Conservation (phyloP, 2,888 invertebrate genomes). For the Marronus borbonicus region DNA sequence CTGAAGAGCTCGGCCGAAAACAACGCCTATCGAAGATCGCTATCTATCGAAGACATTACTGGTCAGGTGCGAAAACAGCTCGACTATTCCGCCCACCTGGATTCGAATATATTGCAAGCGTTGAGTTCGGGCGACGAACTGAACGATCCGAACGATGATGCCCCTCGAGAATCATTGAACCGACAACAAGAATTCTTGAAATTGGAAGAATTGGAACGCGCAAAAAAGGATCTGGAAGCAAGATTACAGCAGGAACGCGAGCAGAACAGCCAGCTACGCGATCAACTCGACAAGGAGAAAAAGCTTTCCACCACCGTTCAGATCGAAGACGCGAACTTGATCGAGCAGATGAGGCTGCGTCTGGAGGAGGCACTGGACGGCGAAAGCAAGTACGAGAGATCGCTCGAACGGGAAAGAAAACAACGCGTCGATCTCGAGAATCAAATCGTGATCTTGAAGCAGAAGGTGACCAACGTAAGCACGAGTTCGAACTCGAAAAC, state of each 20-base stretch:
- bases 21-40: slow-evolving; percentile 55
- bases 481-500: slow-evolving; percentile 57
- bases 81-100: slow-evolving; percentile 75
- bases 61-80: slow-evolving; percentile 75
- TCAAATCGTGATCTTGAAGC: slow-evolving; percentile 62
- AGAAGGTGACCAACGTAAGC: slow-evolving; percentile 53
- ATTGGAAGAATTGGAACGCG: slow-evolving; percentile 38
- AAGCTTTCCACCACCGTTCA: slow-evolving; percentile 73
- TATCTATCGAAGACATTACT: slow-evolving; percentile 73
- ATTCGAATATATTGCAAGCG: slow-evolving; percentile 74
- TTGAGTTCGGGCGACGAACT: slow-evolving; percentile 70
- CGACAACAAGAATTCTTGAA: neutral
- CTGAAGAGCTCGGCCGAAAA: slow-evolving; percentile 60
- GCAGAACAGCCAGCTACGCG: slow-evolving; percentile 74
- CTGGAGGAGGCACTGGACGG: slow-evolving; percentile 78
- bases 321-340: slow-evolving; percentile 79
- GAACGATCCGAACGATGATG: slow-evolving; percentile 21
- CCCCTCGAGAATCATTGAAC: neutral
- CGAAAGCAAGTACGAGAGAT: slow-evolving; percentile 77
- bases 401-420: slow-evolving; percentile 73
- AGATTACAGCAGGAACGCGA: slow-evolving; percentile 72
- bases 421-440: slow-evolving; percentile 66
- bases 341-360: slow-evolving; percentile 77
- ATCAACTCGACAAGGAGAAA: slow-evolving; percentile 75
- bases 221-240: slow-evolving; percentile 69